Evolutionary conservation across 1,140 invertebrate genomes (phyloP), one percentile per base, ranked within the genome.

Genomic region (Trichomalopsis sarcophagae): DNA sequence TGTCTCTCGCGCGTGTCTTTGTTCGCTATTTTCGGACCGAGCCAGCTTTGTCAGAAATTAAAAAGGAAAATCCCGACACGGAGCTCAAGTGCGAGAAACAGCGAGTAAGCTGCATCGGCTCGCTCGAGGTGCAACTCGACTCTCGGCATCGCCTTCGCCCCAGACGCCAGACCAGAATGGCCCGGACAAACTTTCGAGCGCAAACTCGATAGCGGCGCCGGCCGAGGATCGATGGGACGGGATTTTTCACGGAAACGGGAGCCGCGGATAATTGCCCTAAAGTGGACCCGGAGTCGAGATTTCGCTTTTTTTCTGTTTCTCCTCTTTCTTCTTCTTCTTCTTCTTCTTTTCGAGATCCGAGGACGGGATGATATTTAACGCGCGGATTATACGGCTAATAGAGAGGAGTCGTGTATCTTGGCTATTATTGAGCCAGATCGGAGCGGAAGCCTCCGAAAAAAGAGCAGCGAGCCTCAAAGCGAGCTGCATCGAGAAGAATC

Each of bases 51-150:
- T 27, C 27, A n/a, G 55, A 62, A 62, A 71, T 27, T 33, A 71
- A 71, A 71, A 30, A 71, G 33, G 10, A 71, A 71, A 71, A 27
- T 33, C 55, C 55, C 55, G 21, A 62, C 17, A 62, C 27, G 27
- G 1, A 27, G 27, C 47, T 50, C 47, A 1, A 21, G 14, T 2
- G 30, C 17, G 36, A 76, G 36, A 47, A 76, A 76, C 75, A 74
- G 68, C 27, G 9, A 71, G 86, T 17, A 62, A 62, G 55, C 55
- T 62, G 55, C 55, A 62, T 7, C 14, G n/a, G 55, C 17, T 5
- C 55, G 27, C 17, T 62, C 55, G 55, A 82, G 78, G 73, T 90
- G 92, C 90, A 93, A 93, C 89, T 90, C 90, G 92, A 93, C 90
- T 91, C 92, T 40, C 30, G 27, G 73, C 30, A 33, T 62, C 55